Evolutionary conservation across 2,797 vertebrate genomes (phyloP).

Genomic region (Epinephelus coioides): DNA sequence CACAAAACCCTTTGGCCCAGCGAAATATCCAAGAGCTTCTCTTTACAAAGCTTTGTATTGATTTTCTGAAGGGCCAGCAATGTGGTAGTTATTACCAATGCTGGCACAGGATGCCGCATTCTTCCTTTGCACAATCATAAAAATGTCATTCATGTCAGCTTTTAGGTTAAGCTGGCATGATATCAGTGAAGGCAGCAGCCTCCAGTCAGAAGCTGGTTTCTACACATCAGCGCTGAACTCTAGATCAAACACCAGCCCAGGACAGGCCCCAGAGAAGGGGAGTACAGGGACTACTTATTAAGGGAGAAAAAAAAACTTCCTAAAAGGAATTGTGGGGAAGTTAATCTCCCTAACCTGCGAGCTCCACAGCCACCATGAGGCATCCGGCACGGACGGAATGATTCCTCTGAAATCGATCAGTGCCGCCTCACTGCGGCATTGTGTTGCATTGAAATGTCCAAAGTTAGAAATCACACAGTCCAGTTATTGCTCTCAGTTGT

Average conservation of each 20-base stretch:
- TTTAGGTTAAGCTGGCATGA: constrained; percentile 34
- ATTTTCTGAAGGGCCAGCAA: constrained; percentile 48
- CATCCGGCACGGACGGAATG: constrained; percentile 15
- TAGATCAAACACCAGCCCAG: constrained; percentile 29
- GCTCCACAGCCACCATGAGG: constrained; percentile 11
- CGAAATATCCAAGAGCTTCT: constrained; percentile 18
- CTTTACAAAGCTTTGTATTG: constrained; percentile 53
- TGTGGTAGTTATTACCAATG: constrained; percentile 46
- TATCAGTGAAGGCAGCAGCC: constrained; percentile 46
- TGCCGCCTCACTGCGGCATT: constrained; percentile 14
- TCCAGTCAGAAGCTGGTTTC: constrained; percentile 21
- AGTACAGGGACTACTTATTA: constrained; percentile 31
- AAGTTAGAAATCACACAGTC: constrained; percentile 26
- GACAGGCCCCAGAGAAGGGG: constrained; percentile 26
- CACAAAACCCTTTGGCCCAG: constrained; percentile 31
- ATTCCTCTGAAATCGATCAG: constrained; percentile 31
- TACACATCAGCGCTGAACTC: constrained; percentile 24
- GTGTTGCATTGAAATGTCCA: constrained; percentile 16
- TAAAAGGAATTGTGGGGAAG: constrained; percentile 23
- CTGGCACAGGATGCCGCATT: constrained; percentile 29
- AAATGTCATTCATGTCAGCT: constrained; percentile 45
- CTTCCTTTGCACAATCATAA: constrained; percentile 45
- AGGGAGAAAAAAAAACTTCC: constrained; percentile 8
- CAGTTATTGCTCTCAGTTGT: constrained; percentile 15
- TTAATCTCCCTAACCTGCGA: constrained; percentile 40